phyloP scores from a whole-genome alignment of 2,113 vertebrate species.

The Kobus ellipsiprymnus region DNA sequence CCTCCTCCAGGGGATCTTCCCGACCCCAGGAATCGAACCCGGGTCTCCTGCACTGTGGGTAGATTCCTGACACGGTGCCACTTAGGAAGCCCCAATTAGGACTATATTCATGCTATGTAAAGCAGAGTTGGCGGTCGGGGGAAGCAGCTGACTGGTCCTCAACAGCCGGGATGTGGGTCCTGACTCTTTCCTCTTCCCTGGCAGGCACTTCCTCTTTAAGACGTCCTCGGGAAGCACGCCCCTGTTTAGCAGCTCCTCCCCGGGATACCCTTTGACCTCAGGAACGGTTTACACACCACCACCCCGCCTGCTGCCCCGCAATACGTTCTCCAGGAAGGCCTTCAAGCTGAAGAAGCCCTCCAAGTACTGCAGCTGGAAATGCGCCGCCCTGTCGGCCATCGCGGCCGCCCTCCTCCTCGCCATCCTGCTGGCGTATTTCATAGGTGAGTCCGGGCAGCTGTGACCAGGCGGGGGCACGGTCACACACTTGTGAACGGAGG shows the following conservation, averaged over 20 bases:
- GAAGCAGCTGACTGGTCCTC: no score
- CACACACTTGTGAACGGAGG: not conserved
- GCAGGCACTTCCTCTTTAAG: conserved; percentile 99
- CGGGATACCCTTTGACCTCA: conserved; percentile 96
- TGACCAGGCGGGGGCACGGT: not conserved
- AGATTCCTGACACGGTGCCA: not conserved
- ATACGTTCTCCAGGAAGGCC: conserved; percentile 97
- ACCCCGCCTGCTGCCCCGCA: conserved; percentile 95
- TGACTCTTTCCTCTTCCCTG: conserved; percentile 37
- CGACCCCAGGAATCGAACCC: not conserved
- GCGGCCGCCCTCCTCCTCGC: conserved; percentile 94
- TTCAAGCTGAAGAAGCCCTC: conserved; percentile 99
- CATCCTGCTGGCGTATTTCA: conserved; percentile 96
- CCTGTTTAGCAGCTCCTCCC: conserved; percentile 98
- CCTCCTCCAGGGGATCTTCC: not conserved
- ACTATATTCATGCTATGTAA: accelerated
- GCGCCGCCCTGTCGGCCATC: conserved; percentile 95
- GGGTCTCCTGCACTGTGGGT: not conserved
- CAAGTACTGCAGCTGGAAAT: conserved; percentile 99
- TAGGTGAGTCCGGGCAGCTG: conserved; percentile 84
- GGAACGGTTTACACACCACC: conserved; percentile 98
- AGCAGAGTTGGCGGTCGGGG: no score
- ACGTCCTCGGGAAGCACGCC: conserved; percentile 98
- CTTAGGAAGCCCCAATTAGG: not conserved
- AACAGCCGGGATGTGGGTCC: accelerated